Evolutionary conservation across 2,113 vertebrate species (phyloP).

Genomic region (Ploceus nigricollis): DNA sequence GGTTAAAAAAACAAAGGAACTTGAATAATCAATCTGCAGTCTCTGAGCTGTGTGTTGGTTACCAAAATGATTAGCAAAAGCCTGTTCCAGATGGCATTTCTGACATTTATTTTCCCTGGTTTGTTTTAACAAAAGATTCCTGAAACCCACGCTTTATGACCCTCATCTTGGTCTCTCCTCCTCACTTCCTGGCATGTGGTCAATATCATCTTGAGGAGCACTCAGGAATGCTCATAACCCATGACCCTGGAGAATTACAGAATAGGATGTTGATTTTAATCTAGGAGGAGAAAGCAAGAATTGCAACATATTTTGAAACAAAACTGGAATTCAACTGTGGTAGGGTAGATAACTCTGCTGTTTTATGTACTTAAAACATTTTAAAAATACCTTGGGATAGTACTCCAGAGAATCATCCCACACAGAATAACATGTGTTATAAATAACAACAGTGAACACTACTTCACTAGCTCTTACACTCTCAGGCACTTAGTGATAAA

Average conservation of each 20-base stretch:
- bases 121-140: slow-evolving; percentile 48
- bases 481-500: neutral
- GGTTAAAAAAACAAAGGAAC: neutral
- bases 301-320: slow-evolving; percentile 20
- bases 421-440: neutral
- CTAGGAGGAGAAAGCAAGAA: neutral
- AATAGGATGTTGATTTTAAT: slow-evolving; percentile 29
- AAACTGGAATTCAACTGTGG: neutral
- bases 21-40: neutral
- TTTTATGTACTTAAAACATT: neutral
- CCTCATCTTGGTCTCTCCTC: neutral
- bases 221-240: slow-evolving; percentile 32
- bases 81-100: neutral
- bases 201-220: slow-evolving; percentile 28
- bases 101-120: slow-evolving; percentile 14
- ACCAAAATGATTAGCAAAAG: neutral
- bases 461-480: neutral
- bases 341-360: neutral
- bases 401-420: neutral
- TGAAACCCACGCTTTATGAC: neutral
- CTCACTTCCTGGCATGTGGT: slow-evolving; percentile 12
- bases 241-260: neutral
- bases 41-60: neutral
- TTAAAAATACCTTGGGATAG: neutral
- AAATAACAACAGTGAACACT: neutral